phyloP scores from a whole-genome alignment of 2,113 vertebrate species.

The Calypte anna region DNA sequence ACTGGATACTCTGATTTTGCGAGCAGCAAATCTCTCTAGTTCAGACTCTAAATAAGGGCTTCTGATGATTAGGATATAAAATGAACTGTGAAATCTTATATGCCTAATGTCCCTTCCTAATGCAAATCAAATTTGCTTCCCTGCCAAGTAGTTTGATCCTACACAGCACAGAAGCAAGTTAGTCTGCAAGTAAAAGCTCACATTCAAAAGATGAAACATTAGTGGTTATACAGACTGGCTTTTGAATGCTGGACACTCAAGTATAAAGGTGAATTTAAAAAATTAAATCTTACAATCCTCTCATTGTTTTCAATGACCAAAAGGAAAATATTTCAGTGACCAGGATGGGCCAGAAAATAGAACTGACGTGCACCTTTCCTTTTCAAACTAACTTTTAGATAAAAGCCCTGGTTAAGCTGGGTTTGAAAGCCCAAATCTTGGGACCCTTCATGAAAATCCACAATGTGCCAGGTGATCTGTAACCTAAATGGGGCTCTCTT shows the following conservation, averaged over 20 bases:
- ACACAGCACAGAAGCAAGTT: background rate
- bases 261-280: background rate
- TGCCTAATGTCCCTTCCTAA: background rate
- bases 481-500: background rate
- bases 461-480: background rate
- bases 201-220: background rate
- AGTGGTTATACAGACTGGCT: background rate
- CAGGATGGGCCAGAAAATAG: background rate
- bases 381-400: background rate
- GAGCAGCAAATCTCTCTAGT: constrained; percentile 34
- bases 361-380: background rate
- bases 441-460: background rate
- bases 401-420: background rate
- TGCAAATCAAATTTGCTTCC: constrained; percentile 53
- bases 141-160: constrained; percentile 42
- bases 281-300: background rate
- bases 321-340: background rate
- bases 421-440: background rate
- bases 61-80: constrained; percentile 56
- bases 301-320: background rate
- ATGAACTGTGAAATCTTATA: constrained; percentile 65
- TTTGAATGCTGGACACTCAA: background rate
- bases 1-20: constrained; percentile 43
- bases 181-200: background rate
- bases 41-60: constrained; percentile 33